Conservation (phyloP, 2,113 vertebrate species). For the Rissa tridactyla region DNA sequence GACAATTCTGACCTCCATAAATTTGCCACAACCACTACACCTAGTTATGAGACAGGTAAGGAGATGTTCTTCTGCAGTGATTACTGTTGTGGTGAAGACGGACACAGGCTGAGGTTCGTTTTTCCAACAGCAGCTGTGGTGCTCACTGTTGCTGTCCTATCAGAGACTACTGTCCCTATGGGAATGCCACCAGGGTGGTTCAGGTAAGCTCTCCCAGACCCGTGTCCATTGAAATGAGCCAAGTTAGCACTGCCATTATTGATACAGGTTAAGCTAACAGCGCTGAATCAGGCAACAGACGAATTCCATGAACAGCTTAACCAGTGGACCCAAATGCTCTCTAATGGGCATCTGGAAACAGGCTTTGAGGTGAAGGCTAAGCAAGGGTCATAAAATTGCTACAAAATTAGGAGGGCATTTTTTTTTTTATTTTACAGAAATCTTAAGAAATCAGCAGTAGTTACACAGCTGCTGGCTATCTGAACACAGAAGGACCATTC, state of each 20-base stretch:
- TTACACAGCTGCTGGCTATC: neutral
- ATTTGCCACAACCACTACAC: neutral
- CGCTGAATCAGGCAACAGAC: neutral
- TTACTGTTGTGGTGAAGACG: fast-evolving
- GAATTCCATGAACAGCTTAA: neutral
- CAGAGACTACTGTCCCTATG: neutral
- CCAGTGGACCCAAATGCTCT: neutral
- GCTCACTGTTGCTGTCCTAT: neutral
- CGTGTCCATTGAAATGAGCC: neutral
- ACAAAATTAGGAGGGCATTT: neutral
- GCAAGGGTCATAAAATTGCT: neutral
- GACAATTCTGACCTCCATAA: neutral
- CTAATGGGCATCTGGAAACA: neutral
- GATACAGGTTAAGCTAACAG: neutral
- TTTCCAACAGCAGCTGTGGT: neutral
- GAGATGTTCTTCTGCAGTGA: neutral
- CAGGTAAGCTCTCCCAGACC: neutral
- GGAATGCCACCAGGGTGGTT: neutral
- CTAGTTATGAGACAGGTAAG: neutral
- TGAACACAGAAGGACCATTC: neutral
- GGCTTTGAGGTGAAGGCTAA: neutral
- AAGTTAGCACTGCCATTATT: neutral
- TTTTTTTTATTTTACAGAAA: neutral
- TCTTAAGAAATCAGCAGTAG: neutral
- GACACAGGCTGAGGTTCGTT: neutral